Evolutionary conservation across 2,113 vertebrate species (phyloP).

Genomic region (Progne subis): DNA sequence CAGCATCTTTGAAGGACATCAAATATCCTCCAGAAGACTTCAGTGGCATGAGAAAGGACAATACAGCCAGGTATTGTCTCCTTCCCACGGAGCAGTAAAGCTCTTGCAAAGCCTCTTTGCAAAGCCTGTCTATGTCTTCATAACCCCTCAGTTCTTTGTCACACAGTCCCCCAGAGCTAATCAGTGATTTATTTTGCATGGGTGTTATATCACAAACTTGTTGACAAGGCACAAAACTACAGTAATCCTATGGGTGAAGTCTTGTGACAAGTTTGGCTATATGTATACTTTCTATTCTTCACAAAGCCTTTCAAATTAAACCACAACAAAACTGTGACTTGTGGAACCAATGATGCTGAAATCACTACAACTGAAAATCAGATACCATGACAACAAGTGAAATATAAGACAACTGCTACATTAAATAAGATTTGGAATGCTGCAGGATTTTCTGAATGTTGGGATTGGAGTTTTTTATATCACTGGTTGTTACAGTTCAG

Average conservation of each 20-base stretch:
- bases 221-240: not conserved
- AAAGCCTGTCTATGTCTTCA: not conserved
- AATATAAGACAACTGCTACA: not conserved
- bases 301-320: not conserved
- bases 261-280: not conserved
- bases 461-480: not conserved
- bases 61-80: not conserved
- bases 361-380: not conserved
- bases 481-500: not conserved
- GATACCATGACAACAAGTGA: not conserved
- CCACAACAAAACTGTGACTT: not conserved
- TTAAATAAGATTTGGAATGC: not conserved
- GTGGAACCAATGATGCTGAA: not conserved
- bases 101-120: not conserved
- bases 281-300: not conserved
- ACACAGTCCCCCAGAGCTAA: not conserved
- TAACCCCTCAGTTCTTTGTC: not conserved
- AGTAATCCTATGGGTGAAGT: not conserved
- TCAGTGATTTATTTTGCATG: not conserved
- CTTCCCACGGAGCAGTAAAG: not conserved
- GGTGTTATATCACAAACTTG: not conserved
- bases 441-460: not conserved
- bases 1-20: not conserved
- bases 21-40: not conserved
- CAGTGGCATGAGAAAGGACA: not conserved